Conservation (phyloP, 2,113 vertebrate species). For the Petrocephalus zakoni region DNA sequence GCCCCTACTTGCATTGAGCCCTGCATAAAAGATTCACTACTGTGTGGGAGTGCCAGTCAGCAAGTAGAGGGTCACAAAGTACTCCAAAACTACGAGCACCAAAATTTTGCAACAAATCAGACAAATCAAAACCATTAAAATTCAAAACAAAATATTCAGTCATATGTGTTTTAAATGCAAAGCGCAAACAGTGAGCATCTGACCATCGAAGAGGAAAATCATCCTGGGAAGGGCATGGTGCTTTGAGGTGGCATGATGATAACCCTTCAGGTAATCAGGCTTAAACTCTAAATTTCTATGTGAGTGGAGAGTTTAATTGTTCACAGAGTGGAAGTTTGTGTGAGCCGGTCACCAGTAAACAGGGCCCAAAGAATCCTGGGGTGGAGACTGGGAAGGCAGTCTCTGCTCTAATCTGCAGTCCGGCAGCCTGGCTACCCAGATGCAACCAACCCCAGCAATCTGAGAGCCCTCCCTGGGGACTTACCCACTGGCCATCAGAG, state of each 20-base stretch:
- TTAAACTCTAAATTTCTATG: neutral
- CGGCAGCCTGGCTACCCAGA: neutral
- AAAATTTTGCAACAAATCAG: neutral
- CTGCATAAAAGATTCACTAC: neutral
- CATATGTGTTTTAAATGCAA: neutral
- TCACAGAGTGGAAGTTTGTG: neutral
- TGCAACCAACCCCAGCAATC: neutral
- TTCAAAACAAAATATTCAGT: neutral
- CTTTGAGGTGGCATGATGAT: neutral
- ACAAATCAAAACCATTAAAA: neutral
- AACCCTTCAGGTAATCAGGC: neutral
- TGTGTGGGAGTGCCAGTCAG: neutral
- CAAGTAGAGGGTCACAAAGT: neutral
- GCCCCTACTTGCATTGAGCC: neutral
- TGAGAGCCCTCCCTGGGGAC: neutral
- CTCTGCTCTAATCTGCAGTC: neutral
- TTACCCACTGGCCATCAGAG: neutral
- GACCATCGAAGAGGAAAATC: neutral
- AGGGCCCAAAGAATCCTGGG: neutral
- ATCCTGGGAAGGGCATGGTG: neutral
- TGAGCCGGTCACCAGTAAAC: neutral
- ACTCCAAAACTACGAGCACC: neutral
- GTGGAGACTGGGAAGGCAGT: neutral
- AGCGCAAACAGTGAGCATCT: neutral
- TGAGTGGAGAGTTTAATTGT: neutral